A percentile compares a stretch with the other conserved stretches of the same genome.
Evolutionary conservation across 2,797 vertebrate genomes (phyloP).

Genomic region (Phrynocephalus guinanensis): DNA sequence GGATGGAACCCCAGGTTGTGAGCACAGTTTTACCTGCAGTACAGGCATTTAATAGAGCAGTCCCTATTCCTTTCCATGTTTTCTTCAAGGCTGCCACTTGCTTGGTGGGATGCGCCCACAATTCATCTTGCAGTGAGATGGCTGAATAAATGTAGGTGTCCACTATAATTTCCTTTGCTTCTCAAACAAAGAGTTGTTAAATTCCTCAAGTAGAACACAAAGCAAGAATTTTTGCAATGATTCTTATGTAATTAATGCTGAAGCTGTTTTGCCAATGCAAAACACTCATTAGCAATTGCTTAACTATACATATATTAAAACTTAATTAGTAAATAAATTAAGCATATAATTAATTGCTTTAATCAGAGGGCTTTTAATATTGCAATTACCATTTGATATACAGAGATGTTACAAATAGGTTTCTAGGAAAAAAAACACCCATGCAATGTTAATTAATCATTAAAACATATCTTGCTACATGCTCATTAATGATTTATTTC

Average conservation of each 20-base stretch:
- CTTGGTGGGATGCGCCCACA: neutral
- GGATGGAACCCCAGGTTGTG: too few relatives aligned
- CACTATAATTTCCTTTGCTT: neutral
- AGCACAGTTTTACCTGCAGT: too few relatives aligned
- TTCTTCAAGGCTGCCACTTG: neutral
- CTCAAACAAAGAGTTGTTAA: conserved; percentile 26
- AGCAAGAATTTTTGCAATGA: conserved; percentile 59
- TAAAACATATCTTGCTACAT: conserved; percentile 80
- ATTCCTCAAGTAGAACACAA: conserved; percentile 57
- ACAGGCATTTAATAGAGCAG: too few relatives aligned
- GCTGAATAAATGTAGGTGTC: neutral
- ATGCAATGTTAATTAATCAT: conserved; percentile 83
- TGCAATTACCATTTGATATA: conserved; percentile 75
- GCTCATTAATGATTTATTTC: conserved; percentile 82
- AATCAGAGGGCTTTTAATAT: conserved; percentile 77
- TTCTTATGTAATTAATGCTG: conserved; percentile 72
- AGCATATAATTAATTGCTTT: conserved; percentile 78
- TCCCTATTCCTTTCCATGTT: neutral
- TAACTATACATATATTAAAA: conserved; percentile 80
- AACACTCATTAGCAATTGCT: conserved; percentile 77
- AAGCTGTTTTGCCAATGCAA: conserved; percentile 73
- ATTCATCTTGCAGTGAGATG: conserved; percentile 40
- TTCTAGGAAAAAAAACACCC: conserved; percentile 72
- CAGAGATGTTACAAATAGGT: conserved; percentile 80
- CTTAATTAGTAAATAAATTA: conserved; percentile 82